Evolutionary conservation across 2,113 vertebrate species (phyloP).

Genomic region (Neomonachus schauinslandi): DNA sequence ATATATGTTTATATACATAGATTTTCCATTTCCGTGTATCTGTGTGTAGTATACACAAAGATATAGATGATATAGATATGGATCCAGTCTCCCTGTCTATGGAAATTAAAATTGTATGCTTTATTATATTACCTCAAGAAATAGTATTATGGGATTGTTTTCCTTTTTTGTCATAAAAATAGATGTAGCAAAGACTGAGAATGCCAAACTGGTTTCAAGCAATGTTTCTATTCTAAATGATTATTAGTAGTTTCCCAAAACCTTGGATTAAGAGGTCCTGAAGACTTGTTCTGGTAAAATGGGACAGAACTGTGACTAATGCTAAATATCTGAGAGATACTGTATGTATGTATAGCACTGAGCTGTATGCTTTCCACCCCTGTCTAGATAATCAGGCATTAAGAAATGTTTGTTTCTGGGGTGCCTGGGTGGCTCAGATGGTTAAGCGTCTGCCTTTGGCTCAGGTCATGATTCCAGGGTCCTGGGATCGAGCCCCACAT

Average conservation of each 20-base stretch:
- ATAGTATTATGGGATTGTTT: not conserved
- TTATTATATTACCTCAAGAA: not conserved
- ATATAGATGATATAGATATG: not conserved
- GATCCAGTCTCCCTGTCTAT: not conserved
- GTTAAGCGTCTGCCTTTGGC: too few relatives aligned
- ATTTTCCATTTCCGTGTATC: not conserved
- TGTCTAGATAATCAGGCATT: not conserved
- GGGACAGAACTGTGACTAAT: not conserved
- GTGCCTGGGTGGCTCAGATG: too few relatives aligned
- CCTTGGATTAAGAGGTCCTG: not conserved
- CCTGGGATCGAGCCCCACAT: too few relatives aligned
- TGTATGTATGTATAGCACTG: not conserved
- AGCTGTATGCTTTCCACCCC: not conserved
- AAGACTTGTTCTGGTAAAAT: not conserved
- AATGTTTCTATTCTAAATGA: not conserved
- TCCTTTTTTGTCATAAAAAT: not conserved
- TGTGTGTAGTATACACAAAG: not conserved
- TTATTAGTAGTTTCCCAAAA: not conserved
- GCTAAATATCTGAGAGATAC: not conserved
- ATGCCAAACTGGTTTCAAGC: not conserved
- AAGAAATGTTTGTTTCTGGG: not conserved
- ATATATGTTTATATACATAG: not conserved
- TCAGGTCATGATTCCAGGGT: too few relatives aligned
- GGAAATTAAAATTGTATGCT: not conserved
- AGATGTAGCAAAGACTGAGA: not conserved